A percentile compares a stretch with the other conserved stretches of the same genome.
Evolutionary conservation across 1,140 invertebrate species (phyloP).

Genomic region (Leguminivora glycinivorella): DNA sequence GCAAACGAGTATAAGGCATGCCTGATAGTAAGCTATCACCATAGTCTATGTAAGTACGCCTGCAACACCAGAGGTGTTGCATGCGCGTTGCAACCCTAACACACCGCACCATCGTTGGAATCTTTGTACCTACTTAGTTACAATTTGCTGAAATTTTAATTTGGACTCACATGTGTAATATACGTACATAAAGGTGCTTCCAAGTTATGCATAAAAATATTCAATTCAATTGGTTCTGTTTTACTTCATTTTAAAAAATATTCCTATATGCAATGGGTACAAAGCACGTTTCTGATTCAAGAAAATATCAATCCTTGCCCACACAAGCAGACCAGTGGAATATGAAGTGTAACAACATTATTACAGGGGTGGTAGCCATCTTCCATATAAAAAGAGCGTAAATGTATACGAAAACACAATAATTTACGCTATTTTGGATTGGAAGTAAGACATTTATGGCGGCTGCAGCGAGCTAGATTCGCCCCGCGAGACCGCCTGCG

Average conservation of each 20-base stretch:
- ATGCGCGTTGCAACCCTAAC: too few species aligned
- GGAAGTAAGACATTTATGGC: background rate
- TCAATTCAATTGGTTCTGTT: too few species aligned
- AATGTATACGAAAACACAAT: background rate
- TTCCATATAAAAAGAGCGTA: background rate
- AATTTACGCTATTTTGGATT: background rate
- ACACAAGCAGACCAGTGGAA: slow-evolving; percentile 6
- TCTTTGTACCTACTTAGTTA: too few species aligned
- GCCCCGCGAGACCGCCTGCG: slow-evolving; percentile 4
- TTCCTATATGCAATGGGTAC: background rate
- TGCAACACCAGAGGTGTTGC: too few species aligned
- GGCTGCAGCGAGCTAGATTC: slow-evolving; percentile 8
- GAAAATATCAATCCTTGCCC: slow-evolving; percentile 10
- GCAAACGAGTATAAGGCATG: too few species aligned
- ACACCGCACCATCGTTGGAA: too few species aligned
- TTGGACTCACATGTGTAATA: too few species aligned
- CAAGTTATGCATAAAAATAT: too few species aligned
- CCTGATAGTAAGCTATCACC: too few species aligned
- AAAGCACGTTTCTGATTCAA: background rate
- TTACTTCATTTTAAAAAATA: background rate
- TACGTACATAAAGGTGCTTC: too few species aligned
- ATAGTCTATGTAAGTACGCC: too few species aligned
- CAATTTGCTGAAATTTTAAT: too few species aligned
- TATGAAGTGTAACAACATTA: slow-evolving; percentile 23
- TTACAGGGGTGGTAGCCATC: slow-evolving; percentile 5